These are phyloP conservation scores for Caenorhabditis sinica DNA, from an alignment of 2,888 invertebrate genomes.

Conservation along the genomic window DNA sequence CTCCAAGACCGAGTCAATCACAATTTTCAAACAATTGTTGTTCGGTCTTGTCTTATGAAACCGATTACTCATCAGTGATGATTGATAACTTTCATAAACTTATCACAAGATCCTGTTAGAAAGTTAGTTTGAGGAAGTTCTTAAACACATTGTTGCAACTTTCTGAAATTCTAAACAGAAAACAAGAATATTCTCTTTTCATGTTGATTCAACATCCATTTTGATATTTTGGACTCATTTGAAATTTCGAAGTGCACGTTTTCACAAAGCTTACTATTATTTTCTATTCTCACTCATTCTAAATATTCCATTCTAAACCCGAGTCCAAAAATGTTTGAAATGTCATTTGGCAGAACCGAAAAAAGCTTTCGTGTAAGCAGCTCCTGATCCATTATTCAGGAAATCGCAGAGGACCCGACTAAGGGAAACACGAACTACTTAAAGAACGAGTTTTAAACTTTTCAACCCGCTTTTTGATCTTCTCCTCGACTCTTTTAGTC, in stretches of 20 bases:
- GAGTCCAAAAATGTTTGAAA: slow-evolving; percentile 16
- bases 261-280: neutral
- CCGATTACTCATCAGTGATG: slow-evolving; percentile 23
- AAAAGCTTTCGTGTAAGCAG: slow-evolving; percentile 31
- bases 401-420: slow-evolving; percentile 29
- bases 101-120: neutral
- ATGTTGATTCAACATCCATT: no score
- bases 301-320: no score
- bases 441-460: slow-evolving; percentile 27
- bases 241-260: neutral
- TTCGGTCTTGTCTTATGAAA: slow-evolving; percentile 25
- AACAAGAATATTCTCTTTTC: no score
- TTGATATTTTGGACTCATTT: no score
- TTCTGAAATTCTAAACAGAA: no score
- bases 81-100: slow-evolving; percentile 13
- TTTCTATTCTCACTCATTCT: neutral
- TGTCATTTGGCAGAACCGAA: slow-evolving; percentile 3
- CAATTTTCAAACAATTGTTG: slow-evolving; percentile 32
- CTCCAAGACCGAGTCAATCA: slow-evolving; percentile 9
- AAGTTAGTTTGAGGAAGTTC: no score
- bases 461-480: slow-evolving; percentile 37
- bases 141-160: no score
- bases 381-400: slow-evolving; percentile 41
- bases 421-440: slow-evolving; percentile 33
- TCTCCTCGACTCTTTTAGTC: slow-evolving; percentile 9